A percentile compares a stretch with the other conserved stretches of the same genome.
Conservation (phyloP, 2,888 invertebrate species). For the Caenorhabditis macrosperma region DNA sequence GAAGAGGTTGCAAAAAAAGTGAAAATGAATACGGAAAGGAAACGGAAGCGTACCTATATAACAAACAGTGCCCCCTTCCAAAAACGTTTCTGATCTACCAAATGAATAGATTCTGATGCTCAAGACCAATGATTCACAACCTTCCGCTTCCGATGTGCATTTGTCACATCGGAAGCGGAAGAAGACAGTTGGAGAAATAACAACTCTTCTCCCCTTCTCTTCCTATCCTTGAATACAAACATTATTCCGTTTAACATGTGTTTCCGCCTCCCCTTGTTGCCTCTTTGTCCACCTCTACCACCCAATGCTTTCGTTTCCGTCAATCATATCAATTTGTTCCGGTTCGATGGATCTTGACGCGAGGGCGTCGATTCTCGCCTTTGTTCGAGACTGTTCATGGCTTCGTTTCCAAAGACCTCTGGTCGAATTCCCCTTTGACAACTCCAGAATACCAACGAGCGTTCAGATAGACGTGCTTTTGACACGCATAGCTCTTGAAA, state of each 20-base stretch:
- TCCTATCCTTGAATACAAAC: constrained; percentile 20
- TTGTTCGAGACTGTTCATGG: background rate
- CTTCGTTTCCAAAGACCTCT: background rate
- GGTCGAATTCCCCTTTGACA: no score
- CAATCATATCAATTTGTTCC: constrained; percentile 56
- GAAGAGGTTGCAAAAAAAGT: constrained; percentile 36
- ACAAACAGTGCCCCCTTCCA: constrained; percentile 38
- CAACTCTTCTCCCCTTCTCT: background rate
- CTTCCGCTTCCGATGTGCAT: constrained; percentile 3
- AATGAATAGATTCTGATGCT: background rate
- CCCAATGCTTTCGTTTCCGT: constrained; percentile 17
- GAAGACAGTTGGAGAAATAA: background rate
- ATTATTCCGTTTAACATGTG: constrained; percentile 3
- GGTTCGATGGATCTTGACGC: constrained; percentile 45
- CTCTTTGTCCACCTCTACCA: constrained; percentile 18
- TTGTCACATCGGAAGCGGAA: constrained; percentile 35
- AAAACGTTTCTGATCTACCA: constrained; percentile 6
- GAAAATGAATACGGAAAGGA: constrained; percentile 52
- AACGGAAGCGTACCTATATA: constrained; percentile 37
- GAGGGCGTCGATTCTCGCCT: constrained; percentile 19
- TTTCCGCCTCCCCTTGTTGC: constrained; percentile 6
- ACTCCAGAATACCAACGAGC: background rate
- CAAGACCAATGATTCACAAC: constrained; percentile 10
- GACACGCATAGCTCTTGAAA: no score
- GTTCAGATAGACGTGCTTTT: no score